These are phyloP conservation scores for Coreoperca whiteheadi DNA, from an alignment of 2,113 vertebrate genomes.

Conservation along the genomic window DNA sequence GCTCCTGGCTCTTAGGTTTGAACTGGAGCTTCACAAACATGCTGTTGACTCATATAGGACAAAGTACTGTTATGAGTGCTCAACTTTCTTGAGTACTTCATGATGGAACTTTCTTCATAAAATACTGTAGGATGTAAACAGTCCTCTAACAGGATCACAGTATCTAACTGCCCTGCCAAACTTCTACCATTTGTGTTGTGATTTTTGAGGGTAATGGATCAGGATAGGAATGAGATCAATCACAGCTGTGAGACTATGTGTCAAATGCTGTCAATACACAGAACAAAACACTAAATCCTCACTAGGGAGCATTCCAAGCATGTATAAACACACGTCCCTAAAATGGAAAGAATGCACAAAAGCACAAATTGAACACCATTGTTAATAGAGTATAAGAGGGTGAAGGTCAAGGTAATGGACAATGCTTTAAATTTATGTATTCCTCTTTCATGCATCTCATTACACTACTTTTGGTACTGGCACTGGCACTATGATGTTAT, in stretches of 20 bases:
- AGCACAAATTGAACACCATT: slow-evolving; percentile 38
- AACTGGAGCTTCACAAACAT: slow-evolving; percentile 64
- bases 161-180: not conserved
- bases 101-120: slow-evolving; percentile 37
- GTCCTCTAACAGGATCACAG: not conserved
- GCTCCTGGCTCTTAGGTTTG: slow-evolving; percentile 53
- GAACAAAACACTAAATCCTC: slow-evolving; percentile 34
- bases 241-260: not conserved
- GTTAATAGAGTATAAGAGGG: slow-evolving; percentile 46
- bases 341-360: slow-evolving; percentile 73
- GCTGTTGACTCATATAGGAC: slow-evolving; percentile 63
- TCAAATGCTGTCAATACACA: slow-evolving; percentile 25
- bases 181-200: not conserved
- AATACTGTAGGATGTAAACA: slow-evolving; percentile 39
- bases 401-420: not conserved
- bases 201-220: not conserved
- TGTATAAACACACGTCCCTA: slow-evolving; percentile 72
- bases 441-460: not conserved
- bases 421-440: not conserved
- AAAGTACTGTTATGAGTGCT: slow-evolving; percentile 35
- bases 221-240: slow-evolving; percentile 3
- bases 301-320: slow-evolving; percentile 67
- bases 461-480: not conserved
- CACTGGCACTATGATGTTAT: not conserved
- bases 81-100: too few relatives aligned